These are phyloP conservation scores for Ailurus styani DNA, from an alignment of 2,113 vertebrate species.

Conservation along the genomic window DNA sequence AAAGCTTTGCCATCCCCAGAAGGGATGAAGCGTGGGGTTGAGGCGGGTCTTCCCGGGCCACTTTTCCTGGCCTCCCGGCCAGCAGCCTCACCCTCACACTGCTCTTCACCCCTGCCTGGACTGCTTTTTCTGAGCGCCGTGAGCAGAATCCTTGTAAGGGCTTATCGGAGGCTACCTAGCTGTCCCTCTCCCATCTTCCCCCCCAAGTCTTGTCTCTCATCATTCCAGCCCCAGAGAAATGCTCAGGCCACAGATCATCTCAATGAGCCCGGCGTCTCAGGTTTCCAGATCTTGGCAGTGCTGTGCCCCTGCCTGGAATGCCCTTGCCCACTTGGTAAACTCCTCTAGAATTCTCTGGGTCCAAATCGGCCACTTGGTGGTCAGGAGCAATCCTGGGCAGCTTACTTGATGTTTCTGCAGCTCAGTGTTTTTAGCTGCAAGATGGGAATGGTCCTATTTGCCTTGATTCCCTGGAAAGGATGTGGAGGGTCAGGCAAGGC, in stretches of 20 bases:
- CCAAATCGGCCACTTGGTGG: neutral
- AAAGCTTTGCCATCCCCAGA: neutral
- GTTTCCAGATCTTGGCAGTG: neutral
- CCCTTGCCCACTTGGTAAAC: neutral
- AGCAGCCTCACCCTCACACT: rapidly evolving
- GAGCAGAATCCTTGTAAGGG: neutral
- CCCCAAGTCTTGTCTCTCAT: neutral
- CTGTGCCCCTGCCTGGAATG: neutral
- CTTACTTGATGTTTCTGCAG: neutral
- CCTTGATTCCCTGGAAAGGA: neutral
- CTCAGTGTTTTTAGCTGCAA: neutral
- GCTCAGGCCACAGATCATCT: neutral
- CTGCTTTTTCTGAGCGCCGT: neutral
- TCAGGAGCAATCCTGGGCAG: neutral
- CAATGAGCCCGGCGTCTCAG: neutral
- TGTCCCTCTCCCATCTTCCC: rapidly evolving
- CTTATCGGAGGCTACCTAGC: neutral
- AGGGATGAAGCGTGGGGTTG: neutral
- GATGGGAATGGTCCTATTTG: neutral
- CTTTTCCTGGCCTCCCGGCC: neutral
- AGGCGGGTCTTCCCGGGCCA: neutral
- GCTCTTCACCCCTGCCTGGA: neutral
- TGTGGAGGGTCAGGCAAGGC: neutral
- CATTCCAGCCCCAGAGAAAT: neutral
- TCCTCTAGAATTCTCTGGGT: neutral